Percentiles rank a stretch among this genome's conserved stretches.
phyloP scores from a whole-genome alignment of 2,113 vertebrate species.

The Burhinus oedicnemus region DNA sequence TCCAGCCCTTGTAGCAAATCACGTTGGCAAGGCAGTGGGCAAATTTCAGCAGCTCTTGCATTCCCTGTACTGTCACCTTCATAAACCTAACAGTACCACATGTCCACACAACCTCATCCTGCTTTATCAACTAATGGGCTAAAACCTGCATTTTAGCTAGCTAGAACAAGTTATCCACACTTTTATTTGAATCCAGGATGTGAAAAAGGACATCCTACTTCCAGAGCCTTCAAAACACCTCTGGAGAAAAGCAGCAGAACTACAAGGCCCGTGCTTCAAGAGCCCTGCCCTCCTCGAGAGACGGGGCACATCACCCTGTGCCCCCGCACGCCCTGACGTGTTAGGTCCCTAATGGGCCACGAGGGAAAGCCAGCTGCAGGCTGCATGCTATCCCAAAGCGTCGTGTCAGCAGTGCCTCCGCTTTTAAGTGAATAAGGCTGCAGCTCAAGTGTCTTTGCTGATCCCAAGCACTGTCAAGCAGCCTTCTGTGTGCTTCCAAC shows the following conservation, averaged over 20 bases:
- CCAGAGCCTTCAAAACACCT: background rate
- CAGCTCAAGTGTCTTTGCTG: background rate
- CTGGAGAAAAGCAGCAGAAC: background rate
- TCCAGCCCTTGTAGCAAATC: background rate
- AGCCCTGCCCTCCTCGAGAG: background rate
- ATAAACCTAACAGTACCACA: fast-evolving
- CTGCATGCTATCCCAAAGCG: background rate
- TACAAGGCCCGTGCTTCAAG: fast-evolving
- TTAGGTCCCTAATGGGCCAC: fast-evolving
- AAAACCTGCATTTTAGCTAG: background rate
- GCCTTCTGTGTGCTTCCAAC: background rate
- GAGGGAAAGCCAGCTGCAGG: fast-evolving
- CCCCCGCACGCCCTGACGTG: fast-evolving
- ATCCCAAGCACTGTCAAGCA: background rate
- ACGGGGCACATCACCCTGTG: fast-evolving
- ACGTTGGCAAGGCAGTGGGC: background rate
- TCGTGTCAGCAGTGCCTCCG: fast-evolving
- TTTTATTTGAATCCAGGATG: background rate
- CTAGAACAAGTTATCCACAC: background rate
- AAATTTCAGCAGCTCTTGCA: background rate
- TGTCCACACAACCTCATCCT: background rate
- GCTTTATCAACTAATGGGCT: background rate
- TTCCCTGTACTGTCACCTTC: background rate
- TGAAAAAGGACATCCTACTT: background rate
- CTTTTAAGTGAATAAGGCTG: background rate